A percentile compares a stretch with the other conserved stretches of the same genome.
phyloP scores from a whole-genome alignment of 2,113 vertebrate genomes.

The Gambusia affinis region DNA sequence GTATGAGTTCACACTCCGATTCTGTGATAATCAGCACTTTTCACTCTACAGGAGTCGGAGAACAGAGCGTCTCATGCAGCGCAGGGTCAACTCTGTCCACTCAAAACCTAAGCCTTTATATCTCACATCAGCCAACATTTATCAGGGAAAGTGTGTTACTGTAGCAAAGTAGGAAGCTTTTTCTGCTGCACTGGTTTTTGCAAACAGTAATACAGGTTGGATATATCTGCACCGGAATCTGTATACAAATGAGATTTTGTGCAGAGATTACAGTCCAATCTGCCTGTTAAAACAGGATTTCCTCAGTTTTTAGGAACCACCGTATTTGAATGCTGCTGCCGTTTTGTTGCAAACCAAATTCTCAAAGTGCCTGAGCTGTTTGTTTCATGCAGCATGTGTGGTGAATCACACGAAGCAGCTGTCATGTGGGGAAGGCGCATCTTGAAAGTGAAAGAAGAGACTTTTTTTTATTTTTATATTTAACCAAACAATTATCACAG shows the following conservation, averaged over 20 bases:
- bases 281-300: constrained; percentile 36
- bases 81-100: constrained; percentile 17
- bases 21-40: constrained; percentile 52
- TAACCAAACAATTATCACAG: constrained; percentile 25
- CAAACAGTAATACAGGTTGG: background rate
- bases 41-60: constrained; percentile 30
- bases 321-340: constrained; percentile 57
- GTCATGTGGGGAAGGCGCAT: background rate
- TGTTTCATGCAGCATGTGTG: constrained; percentile 21
- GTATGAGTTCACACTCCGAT: constrained; percentile 27
- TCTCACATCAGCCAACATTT: background rate
- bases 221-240: background rate
- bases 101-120: constrained; percentile 49
- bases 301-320: constrained; percentile 19
- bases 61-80: constrained; percentile 37
- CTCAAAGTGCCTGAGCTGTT: constrained; percentile 8
- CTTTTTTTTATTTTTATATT: constrained; percentile 1
- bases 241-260: background rate
- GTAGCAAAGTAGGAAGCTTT: background rate
- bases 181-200: background rate
- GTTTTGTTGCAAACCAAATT: constrained; percentile 54
- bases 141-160: background rate
- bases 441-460: background rate
- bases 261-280: background rate
- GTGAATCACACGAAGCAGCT: constrained; percentile 5